These are phyloP conservation scores for Xenopus laevis DNA, from an alignment of 2,113 vertebrate species.

Conservation along the genomic window DNA sequence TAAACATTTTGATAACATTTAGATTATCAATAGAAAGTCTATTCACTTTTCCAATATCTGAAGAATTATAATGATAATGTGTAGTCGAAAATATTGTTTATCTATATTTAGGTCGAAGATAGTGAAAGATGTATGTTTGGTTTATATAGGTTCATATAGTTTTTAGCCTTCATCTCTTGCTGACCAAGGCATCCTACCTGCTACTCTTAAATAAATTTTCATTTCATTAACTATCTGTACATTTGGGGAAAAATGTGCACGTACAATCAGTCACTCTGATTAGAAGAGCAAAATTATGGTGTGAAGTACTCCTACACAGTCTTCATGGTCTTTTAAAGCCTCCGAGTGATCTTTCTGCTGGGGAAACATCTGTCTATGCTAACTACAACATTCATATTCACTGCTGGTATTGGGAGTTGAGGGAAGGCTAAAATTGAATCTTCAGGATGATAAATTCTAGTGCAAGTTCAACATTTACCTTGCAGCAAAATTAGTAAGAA, in stretches of 20 bases:
- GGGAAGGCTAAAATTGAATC: not conserved
- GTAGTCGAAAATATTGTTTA: too few species aligned
- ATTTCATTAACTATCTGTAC: not conserved
- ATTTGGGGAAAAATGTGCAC: not conserved
- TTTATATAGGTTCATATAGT: too few species aligned
- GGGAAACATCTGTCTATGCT: constrained; percentile 8
- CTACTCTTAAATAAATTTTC: not conserved
- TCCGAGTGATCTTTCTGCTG: constrained; percentile 4
- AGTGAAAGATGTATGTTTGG: too few species aligned
- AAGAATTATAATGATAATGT: too few species aligned
- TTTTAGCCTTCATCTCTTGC: too few species aligned
- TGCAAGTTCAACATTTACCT: constrained; percentile 12
- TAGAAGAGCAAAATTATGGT: not conserved
- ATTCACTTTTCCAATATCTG: too few species aligned
- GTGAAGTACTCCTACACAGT: constrained; percentile 1
- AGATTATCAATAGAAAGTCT: too few species aligned
- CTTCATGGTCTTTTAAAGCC: constrained; percentile 6
- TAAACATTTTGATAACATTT: too few species aligned
- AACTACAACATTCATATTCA: constrained; percentile 8
- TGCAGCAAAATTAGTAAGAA: constrained; percentile 5
- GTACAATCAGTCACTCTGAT: not conserved
- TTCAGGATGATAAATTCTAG: constrained; percentile 4
- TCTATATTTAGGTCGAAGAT: too few species aligned
- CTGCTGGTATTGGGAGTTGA: not conserved
- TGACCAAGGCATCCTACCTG: not conserved